These are phyloP conservation scores for Nephrocerus scutellatus DNA, from an alignment of 2,888 invertebrate genomes.

Conservation along the genomic window DNA sequence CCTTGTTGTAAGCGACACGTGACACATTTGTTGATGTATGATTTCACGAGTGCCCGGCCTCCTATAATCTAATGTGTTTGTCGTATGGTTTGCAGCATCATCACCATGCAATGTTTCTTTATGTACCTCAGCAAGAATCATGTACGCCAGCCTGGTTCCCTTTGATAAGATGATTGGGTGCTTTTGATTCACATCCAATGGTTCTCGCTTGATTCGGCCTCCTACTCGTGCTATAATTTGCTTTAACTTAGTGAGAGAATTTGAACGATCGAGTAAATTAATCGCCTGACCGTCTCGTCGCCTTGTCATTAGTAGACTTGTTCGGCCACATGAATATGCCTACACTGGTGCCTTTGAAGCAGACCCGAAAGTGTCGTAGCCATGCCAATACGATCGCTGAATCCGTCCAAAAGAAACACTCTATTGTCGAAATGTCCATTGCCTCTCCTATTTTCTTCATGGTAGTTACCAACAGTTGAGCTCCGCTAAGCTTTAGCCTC, in stretches of 20 bases:
- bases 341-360: slow-evolving; percentile 4
- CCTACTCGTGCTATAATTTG: slow-evolving; percentile 8
- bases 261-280: no score
- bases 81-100: slow-evolving; percentile 2
- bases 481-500: no score
- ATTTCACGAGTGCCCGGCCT: no score
- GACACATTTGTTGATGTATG: no score
- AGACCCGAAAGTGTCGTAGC: slow-evolving; percentile 2
- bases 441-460: slow-evolving; percentile 10
- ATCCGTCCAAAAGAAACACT: slow-evolving; percentile 10
- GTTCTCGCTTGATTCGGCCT: slow-evolving; percentile 7
- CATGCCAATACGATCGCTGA: no score
- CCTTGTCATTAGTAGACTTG: slow-evolving; percentile 2
- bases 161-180: no score
- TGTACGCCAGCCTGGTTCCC: slow-evolving; percentile 2
- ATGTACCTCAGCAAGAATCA: slow-evolving; percentile 1
- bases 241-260: no score
- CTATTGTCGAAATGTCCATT: no score
- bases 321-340: no score
- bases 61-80: slow-evolving; percentile 6
- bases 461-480: slow-evolving; percentile 8
- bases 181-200: slow-evolving; percentile 5
- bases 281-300: slow-evolving; percentile 6
- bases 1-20: no score
- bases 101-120: slow-evolving; percentile 4